These are phyloP conservation scores for Escarpia spicata DNA, from an alignment of 2,888 invertebrate genomes.

Conservation along the genomic window DNA sequence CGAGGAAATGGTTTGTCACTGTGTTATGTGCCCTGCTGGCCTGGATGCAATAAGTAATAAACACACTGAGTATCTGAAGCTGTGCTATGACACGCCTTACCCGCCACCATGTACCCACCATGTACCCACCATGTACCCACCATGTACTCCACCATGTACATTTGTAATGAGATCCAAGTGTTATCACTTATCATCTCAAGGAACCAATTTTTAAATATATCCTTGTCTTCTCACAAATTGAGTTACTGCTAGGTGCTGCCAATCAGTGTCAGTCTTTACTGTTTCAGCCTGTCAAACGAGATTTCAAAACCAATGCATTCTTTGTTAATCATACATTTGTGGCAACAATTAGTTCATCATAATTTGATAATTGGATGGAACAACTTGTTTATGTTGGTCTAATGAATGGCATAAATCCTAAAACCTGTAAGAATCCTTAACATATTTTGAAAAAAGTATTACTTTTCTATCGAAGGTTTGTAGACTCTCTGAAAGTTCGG, in stretches of 20 bases:
- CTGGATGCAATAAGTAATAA: conserved; percentile 3
- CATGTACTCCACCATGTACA: not conserved
- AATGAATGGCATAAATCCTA: too few species aligned
- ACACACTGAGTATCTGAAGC: not conserved
- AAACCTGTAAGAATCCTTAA: too few species aligned
- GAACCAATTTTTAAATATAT: conserved; percentile 8
- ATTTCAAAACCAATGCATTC: not conserved
- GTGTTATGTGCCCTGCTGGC: not conserved
- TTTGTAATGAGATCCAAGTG: not conserved
- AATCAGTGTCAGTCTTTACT: not conserved
- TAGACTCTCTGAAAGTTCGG: too few species aligned
- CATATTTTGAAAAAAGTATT: too few species aligned
- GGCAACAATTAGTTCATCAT: not conserved
- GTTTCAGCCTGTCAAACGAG: not conserved
- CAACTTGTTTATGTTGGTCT: too few species aligned
- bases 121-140: not conserved
- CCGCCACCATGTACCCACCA: not conserved
- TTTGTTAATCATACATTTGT: not conserved
- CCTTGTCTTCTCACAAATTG: not conserved
- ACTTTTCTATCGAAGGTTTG: too few species aligned
- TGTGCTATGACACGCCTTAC: not conserved
- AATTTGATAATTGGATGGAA: too few species aligned
- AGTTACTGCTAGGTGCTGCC: not conserved
- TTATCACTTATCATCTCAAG: not conserved
- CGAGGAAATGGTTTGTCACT: not conserved